Base-by-base conservation (phyloP, 1,140 invertebrate genomes). In the Drosophila bocki region DNA sequence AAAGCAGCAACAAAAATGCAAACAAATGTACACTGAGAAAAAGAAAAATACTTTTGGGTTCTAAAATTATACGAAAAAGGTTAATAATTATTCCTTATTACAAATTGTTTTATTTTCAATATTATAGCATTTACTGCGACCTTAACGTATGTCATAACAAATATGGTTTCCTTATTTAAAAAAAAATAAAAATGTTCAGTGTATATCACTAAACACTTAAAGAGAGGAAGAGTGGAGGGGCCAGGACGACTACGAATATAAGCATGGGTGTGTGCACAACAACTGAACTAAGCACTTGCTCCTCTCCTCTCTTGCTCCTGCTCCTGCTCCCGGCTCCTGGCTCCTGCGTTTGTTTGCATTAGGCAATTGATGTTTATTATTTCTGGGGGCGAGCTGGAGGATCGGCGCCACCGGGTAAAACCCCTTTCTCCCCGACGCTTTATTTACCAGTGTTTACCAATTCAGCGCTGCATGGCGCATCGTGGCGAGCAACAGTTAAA, bases 301-400 rank as follows among this genome's bases (percentile, higher is more conserved):
- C n/a, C n/a, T n/a, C n/a, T n/a, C n/a, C n/a, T n/a, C n/a, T n/a
- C n/a, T n/a, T n/a, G n/a, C 65, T 64, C 71, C 64, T 22, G 35
- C 17, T 54, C 17, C 51, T 8, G 11, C 33, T 54, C 32, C 51
- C 9, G 32, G 51, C 33, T 37, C 51, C 33, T 37, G 35, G 13
- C 33, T 39, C 47, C 67, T 81, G 78, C 63, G 64, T 41, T 39
- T 80, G 70, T 87, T 86, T 82, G 76, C 65, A 87, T 87, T 82
- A 51, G 76, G 59, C 83, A 82, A 86, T 87, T 87, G 83, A 87
- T 74, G 83, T 83, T 80, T 79, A 75, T 83, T 78, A 82, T 78
- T 54, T 56, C 51, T 56, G 45, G 19, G 69, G 65, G 82, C 50
- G 67, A 57, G 42, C 35, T n/a, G 39, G 39, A 57, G 64, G 26